Evolutionary conservation across 2,888 invertebrate species (phyloP), one percentile per base, ranked within the genome.

Genomic region (Drosophila eohydei): DNA sequence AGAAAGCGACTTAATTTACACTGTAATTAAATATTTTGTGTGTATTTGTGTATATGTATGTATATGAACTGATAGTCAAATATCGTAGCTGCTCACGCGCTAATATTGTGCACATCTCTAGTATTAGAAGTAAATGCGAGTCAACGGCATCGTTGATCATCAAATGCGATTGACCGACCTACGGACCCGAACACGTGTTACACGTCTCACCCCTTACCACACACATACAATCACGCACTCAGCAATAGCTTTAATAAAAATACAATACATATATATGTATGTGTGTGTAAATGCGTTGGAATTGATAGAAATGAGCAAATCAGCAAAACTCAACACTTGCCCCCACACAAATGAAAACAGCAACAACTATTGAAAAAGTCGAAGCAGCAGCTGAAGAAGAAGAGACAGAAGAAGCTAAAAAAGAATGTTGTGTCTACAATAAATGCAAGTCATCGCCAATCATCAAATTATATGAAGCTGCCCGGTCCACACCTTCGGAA

Each of bases 141-240:
- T 44, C 57, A 28, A 57, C 28, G 32, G 38, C 28, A 54, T 61
- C 41, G 58, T 44, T 77, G 60, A 63, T 65, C 44, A 52, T 59
- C 54, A 66, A 71, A 74, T 80, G 81, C 81, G 71, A 77, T 80
- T 67, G 60, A 69, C 65, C 75, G 83, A 84, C 89, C 83, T 84
- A 84, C 71, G 83, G 88, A 87, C 89, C 69, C 70, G 72, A 83
- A 87, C 89, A 83, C 89, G 88, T 87, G 83, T 76, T 83, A 57
- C 52, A 50, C 60, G 38, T 55, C 26, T 32, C 21, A 48, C 48
- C 30, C 54, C 34, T 12, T 14, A 3, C 14, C 28, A 3, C 26
- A 36, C 51, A 16, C 48, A 16, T 3, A 12, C 21, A 9, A 64
- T 28, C 41, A 43, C 41, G 4, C 16, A 16, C 32, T 7, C 28